phyloP scores from a whole-genome alignment of 2,888 invertebrate species.

The Drosophila multiciliata region DNA sequence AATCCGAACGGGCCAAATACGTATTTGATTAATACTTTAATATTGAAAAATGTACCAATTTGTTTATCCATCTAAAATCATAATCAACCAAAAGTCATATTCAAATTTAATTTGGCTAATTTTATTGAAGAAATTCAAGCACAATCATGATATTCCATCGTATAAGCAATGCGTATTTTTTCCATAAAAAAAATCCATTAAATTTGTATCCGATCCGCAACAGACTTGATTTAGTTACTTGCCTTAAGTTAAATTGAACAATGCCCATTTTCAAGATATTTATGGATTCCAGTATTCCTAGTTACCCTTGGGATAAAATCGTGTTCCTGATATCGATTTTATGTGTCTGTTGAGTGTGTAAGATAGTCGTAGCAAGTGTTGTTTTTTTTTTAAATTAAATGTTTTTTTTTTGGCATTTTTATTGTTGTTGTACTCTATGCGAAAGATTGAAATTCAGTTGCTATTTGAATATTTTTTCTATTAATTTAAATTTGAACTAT shows the following conservation, averaged over 20 bases:
- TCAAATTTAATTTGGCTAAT: slow-evolving; percentile 1
- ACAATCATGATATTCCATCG: slow-evolving; percentile 11
- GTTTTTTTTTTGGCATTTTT: neutral
- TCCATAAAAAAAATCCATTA: neutral
- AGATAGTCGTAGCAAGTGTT: slow-evolving; percentile 11
- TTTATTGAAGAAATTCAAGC: neutral
- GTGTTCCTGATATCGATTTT: slow-evolving; percentile 50
- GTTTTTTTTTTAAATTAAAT: neutral
- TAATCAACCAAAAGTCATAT: neutral
- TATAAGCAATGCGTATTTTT: slow-evolving; percentile 1
- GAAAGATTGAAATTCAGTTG: slow-evolving; percentile 21
- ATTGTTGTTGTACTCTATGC: slow-evolving; percentile 33
- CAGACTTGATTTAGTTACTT: slow-evolving; percentile 13
- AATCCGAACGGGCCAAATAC: slow-evolving; percentile 6
- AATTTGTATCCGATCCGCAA: slow-evolving; percentile 7
- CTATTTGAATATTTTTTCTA: slow-evolving; percentile 8
- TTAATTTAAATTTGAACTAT: slow-evolving; percentile 24
- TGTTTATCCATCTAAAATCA: neutral
- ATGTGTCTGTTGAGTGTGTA: slow-evolving; percentile 2
- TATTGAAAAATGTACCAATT: neutral
- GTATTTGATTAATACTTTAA: slow-evolving; percentile 2
- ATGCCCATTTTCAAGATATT: slow-evolving; percentile 13
- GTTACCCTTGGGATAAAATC: slow-evolving; percentile 24
- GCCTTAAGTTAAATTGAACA: slow-evolving; percentile 7
- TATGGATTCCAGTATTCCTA: slow-evolving; percentile 38